Base-by-base conservation (phyloP, 2,888 invertebrate genomes). In the Reticulitermes lucifugus region DNA sequence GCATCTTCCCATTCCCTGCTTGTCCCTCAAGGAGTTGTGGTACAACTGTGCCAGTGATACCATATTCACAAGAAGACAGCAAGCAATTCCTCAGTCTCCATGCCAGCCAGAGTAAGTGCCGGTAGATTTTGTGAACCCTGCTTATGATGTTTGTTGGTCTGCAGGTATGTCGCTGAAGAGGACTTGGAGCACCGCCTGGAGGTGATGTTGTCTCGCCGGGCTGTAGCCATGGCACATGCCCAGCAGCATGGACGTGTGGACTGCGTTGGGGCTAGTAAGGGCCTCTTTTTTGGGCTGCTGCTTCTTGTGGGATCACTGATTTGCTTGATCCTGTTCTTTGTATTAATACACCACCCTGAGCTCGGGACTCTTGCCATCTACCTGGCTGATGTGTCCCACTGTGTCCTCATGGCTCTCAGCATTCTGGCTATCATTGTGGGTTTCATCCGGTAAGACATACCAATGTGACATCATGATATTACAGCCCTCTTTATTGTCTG, bases 261-360 rank as follows among this genome's bases (percentile, higher is more conserved):
- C 92, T 98, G 98, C 90, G 96, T 98, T 70, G 98, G 98, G 46
- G 98, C 98, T 51, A 98, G 97, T 89, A 97, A 97, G 90, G 97
- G 98, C 88, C 94, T 98, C 83, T 98, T 98, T 94, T 96, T 97
- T 91, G 98, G 98, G 89, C 93, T 98, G 83, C 93, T 98, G 86
- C 94, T 98, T 87, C 93, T 98, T 89, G 98, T 98, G 88, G 97
- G 96, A 85, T 97, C 98, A 41, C 93, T 98, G 88, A 98, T 98
- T 91, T 97, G 97, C 91, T 93, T 98, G 90, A 98, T 98, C 89
- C 94, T 98, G 88, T 98, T 98, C 95, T 98, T 98, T 93, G 98
- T 98, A 88, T 94, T 98, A 89, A 96, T 98, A 88, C 96, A 96
- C 90, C 96, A 97, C 90, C 95, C 95, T 86, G 94, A 96, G 89